Conservation (phyloP, 2,888 invertebrate genomes). For the Dolichomitus sp. region DNA sequence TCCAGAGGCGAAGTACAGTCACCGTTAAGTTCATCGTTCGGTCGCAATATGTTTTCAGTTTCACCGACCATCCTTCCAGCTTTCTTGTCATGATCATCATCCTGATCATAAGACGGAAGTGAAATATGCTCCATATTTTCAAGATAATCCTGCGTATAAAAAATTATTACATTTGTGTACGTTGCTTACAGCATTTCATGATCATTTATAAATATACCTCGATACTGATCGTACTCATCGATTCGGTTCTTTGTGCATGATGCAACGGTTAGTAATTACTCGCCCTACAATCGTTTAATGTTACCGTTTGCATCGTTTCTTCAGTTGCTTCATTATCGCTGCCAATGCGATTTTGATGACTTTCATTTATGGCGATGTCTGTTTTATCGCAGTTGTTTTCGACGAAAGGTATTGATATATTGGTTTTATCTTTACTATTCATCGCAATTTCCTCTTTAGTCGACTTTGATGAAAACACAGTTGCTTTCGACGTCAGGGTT, state of each 20-base stretch:
- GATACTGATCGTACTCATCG: background rate
- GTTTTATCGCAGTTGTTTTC: background rate
- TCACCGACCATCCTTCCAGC: background rate
- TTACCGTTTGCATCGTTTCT: background rate
- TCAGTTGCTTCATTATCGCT: background rate
- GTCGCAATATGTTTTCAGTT: background rate
- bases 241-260: background rate
- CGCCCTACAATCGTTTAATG: background rate
- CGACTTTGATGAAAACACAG: background rate
- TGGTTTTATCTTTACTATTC: background rate
- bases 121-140: background rate
- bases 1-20: background rate
- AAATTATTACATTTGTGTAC: background rate
- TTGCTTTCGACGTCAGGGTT: background rate
- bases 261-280: background rate
- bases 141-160: background rate
- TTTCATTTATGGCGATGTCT: background rate
- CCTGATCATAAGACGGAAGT: background rate
- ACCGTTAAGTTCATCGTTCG: background rate
- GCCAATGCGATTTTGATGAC: background rate
- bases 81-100: background rate
- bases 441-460: background rate
- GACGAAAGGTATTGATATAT: background rate
- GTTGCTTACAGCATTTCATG: background rate
- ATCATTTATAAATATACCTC: background rate